Evolutionary conservation across 1,140 invertebrate species (phyloP), one percentile per base, ranked within the genome.

Genomic region (Lasioglossum albipes): DNA sequence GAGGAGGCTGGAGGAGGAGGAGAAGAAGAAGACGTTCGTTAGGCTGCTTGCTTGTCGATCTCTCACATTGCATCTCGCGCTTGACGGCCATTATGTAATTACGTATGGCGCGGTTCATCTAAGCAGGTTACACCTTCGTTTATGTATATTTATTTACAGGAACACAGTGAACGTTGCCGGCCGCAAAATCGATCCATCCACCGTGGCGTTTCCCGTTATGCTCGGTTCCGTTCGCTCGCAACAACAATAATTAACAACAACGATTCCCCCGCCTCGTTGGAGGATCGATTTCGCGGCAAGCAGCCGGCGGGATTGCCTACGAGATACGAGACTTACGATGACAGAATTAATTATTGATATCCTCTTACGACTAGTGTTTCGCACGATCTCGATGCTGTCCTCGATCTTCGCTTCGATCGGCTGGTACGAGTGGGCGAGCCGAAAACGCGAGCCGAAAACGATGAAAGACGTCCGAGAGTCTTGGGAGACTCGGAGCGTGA

Each of bases 111-210:
- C 72, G 52, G 62, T 76, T 59, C 45, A 74, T 82, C 75, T 85
- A 85, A 85, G 84, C 84, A 65, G 67, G 52, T 79, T 85, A 85
- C 81, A 86, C 42, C 70, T 83, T 83, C 71, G 71, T 75, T 82
- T 79, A 86, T 85, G 80, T 86, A 85, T 86, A 86, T 59, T 82
- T 86, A 85, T 85, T 75, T 86, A 86, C 84, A 85, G 80, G 72
- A 82, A 85, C 84, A 79, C 77, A 79, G 66, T 82, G 72, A 85
- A 71, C 57, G 36, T 71, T 66, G 79, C 61, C 68, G 57, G 75
- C 74, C 79, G 66, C 83, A 75, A 79, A 82, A 72, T 71, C 80
- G 20, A 62, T 20, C 62, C n/a, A 2, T 22, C 52, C 70, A 16
- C 7, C 57, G 45, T n/a, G 57, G 31, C 49, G 57, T 64, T 27